phyloP scores from a whole-genome alignment of 1,140 invertebrate species.

The Drosophila orosa region DNA sequence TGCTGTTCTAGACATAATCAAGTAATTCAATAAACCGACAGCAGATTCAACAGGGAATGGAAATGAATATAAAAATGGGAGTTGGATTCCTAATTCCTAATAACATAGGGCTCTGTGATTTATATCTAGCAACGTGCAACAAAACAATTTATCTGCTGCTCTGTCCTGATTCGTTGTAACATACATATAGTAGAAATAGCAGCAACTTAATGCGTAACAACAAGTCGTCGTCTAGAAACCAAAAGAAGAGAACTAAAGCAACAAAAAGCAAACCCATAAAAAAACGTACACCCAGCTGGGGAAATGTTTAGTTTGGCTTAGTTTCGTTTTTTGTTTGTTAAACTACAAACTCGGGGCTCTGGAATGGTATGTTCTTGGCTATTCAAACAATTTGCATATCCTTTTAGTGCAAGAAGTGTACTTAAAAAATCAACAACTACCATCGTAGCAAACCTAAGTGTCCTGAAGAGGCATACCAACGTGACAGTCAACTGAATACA shows the following conservation, averaged over 20 bases:
- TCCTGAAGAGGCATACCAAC: conserved; percentile 54
- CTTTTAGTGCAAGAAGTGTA: conserved; percentile 75
- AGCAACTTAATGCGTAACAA: conserved; percentile 76
- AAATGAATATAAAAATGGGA: conserved; percentile 1
- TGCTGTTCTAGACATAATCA: conserved; percentile 50
- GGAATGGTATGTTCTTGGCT: conserved; percentile 77
- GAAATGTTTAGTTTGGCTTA: conserved; percentile 47
- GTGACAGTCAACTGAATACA: conserved; percentile 73
- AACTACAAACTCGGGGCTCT: conserved; percentile 38
- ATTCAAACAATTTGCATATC: conserved; percentile 83
- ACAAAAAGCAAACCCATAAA: conserved; percentile 26
- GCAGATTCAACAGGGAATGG: conserved; percentile 7
- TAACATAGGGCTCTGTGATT: conserved; percentile 69
- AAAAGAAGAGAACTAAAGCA: conserved; percentile 47
- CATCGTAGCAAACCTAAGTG: background rate
- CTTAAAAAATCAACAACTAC: conserved; percentile 66
- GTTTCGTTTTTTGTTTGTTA: conserved; percentile 45
- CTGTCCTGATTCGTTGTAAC: conserved; percentile 32
- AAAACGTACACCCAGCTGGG: conserved; percentile 28
- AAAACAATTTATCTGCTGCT: conserved; percentile 55
- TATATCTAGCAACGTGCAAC: conserved; percentile 66
- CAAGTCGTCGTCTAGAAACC: conserved; percentile 51
- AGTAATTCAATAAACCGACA: conserved; percentile 76
- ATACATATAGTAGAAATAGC: conserved; percentile 1
- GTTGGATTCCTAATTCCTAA: conserved; percentile 10